Percentiles rank a stretch among this genome's conserved stretches.
These are phyloP conservation scores for Myripristis jacobus DNA, from an alignment of 2,797 vertebrate genomes.

Conservation along the genomic window DNA sequence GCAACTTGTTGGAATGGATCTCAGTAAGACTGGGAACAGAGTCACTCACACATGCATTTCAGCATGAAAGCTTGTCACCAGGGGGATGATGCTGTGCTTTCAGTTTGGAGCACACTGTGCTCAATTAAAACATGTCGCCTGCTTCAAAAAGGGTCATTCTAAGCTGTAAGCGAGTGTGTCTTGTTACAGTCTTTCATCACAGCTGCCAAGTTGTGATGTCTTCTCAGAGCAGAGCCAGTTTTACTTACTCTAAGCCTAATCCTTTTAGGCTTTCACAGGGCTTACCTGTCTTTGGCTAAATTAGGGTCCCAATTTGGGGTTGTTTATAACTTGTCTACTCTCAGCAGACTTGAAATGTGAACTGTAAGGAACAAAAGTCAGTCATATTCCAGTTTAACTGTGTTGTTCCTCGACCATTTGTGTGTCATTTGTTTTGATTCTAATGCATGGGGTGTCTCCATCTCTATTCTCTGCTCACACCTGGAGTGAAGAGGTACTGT, in stretches of 20 bases:
- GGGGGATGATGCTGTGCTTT: constrained; percentile 12
- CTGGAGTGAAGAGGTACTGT: constrained; percentile 73
- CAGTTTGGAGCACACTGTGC: constrained; percentile 2
- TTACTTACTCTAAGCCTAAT: constrained; percentile 45
- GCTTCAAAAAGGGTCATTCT: constrained; percentile 8
- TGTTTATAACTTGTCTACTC: constrained; percentile 21
- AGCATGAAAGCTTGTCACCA: constrained; percentile 7
- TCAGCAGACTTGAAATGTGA: constrained; percentile 7
- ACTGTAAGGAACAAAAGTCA: neutral
- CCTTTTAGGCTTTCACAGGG: constrained; percentile 35
- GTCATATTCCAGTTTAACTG: constrained; percentile 23
- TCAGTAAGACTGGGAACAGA: neutral
- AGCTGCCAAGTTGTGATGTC: neutral
- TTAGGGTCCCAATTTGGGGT: constrained; percentile 11
- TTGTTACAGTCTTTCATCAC: constrained; percentile 28
- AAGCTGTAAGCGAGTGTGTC: constrained; percentile 7
- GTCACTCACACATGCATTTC: constrained; percentile 13
- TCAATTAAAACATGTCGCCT: constrained; percentile 14
- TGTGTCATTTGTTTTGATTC: constrained; percentile 32
- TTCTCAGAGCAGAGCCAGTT: constrained; percentile 13
- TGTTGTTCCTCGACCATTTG: constrained; percentile 44
- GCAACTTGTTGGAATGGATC: constrained; percentile 14
- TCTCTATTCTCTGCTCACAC: constrained; percentile 60
- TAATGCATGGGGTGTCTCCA: constrained; percentile 21
- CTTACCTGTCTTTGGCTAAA: constrained; percentile 40